Evolutionary conservation across 2,888 invertebrate species (phyloP), one percentile per base, ranked within the genome.

Genomic region (Macrosiphum euphorbiae): DNA sequence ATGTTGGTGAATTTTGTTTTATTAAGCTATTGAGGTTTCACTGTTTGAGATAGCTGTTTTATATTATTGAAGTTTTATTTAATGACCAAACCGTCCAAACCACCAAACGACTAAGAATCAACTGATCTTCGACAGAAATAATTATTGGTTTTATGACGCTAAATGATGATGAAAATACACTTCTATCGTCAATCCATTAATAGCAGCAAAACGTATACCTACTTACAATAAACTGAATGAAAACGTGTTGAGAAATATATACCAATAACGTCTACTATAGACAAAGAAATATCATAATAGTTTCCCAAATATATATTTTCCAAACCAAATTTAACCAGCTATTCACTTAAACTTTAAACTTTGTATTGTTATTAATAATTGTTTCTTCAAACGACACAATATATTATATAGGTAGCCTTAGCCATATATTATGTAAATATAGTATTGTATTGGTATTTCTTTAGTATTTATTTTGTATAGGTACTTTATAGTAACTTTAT

Each of bases 31-130:
- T 78, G 35, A 20, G 20, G 35, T 20, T 78, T 78, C 35, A 20
- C 78, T 78, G 35, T 35, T 67, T 58, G 28, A 89, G 28, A 55
- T 55, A 11, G 55, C 89, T 89, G 89, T 89, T 89, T 88, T 58
- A 58, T 88, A 58, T 55, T 58, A 88, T 58, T 61, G 89, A 89
- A 44, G 58, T 89, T 28, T 16, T 55, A 26, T 89, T 89, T 89
- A 44, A 89, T 44, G 44, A 89, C 16, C 28, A 55, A 58, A 44
- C 44, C 44, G 44, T 61, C 16, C 28, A 55, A 58, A 44, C 44
- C 44, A 89, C 16, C 28, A 55, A 58, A 89, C 44, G 16, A 58
- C 89, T 58, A 55, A 58, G 55, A 89, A 78, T 35, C 35, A 78
- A 78, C 78, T 35, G 58, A 89, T 58, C 89, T 61, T 58, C 28